These are phyloP conservation scores for Bolborhynchus lineola DNA, from an alignment of 2,113 vertebrate genomes.

Conservation along the genomic window DNA sequence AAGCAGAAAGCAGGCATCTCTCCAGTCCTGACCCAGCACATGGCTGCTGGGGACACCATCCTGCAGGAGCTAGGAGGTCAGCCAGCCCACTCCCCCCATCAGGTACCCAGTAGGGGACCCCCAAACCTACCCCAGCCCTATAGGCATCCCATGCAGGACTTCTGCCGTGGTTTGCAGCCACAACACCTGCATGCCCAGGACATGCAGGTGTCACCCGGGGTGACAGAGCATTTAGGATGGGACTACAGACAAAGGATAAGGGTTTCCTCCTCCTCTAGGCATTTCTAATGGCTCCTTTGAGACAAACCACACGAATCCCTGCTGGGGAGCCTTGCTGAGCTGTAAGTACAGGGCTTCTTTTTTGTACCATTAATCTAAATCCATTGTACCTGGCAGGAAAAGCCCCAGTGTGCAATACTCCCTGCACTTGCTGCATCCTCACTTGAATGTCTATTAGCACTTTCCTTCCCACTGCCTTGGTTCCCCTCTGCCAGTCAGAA, in stretches of 20 bases:
- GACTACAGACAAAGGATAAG: neutral
- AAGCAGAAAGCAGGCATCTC: neutral
- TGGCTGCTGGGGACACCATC: neutral
- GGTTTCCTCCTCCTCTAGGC: neutral
- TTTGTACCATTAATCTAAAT: conserved; percentile 23
- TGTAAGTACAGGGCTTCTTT: conserved; percentile 58
- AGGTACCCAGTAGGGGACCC: neutral
- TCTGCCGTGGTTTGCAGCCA: neutral
- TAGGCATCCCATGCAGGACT: neutral
- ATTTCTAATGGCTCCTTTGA: conserved; percentile 43
- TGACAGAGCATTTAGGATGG: neutral
- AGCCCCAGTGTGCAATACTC: neutral
- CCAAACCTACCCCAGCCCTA: neutral
- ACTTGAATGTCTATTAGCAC: conserved; percentile 28
- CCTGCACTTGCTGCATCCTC: conserved; percentile 38
- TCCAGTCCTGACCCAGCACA: neutral
- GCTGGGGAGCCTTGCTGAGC: conserved; percentile 32
- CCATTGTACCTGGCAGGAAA: conserved; percentile 25
- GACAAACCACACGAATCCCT: conserved; percentile 19
- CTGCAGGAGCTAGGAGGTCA: neutral
- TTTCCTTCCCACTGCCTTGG: conserved; percentile 12
- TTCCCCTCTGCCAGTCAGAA: conserved; percentile 25
- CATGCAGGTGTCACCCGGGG: fast-evolving
- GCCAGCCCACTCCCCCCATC: neutral
- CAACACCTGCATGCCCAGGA: neutral